Base-by-base conservation (phyloP, 1,140 invertebrate genomes). In the Zaprionus ornatus region DNA sequence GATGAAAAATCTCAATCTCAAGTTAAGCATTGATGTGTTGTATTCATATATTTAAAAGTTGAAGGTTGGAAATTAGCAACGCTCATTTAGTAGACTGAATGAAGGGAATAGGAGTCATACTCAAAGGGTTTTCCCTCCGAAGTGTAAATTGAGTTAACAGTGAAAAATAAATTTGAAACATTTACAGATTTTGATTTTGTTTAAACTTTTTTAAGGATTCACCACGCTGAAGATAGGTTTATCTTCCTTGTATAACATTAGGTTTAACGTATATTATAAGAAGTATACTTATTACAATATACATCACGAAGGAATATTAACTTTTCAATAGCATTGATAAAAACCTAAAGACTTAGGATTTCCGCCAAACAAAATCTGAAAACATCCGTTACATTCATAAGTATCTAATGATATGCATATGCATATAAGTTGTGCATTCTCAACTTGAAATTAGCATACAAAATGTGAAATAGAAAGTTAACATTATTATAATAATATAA, bases 401-500 rank as follows among this genome's bases (percentile, higher is more conserved):
- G 27, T 61, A 52, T 45, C 50, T 69, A 60, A 42, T 25, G 37
- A 52, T 23, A 37, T 67, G 32, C 40, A 29, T 57, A 48, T 57
- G 19, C 55, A 40, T 57, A 32, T 57, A 17, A 35, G 4, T 32
- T 57, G 55, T 57, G 52, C 25, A 55, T 48, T 59, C 35, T 48
- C 52, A 45, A 72, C 37, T 72, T 61, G 29, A 76, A 48, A 48
- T 71, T 75, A 71, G 63, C 76, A 70, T 74, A 77, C 75, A 78
- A 80, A 78, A 78, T 80, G 78, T 80, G 78, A 80, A 80, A 80
- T 80, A 80, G 75, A 80, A 80, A 80, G 78, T 80, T 80, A 80
- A 80, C 78, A 80, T 78, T 80, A 74, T 69, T 74, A 48, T 80
- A 80, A 80, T 75, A 80, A 75, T 80, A 74, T 69, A 74, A 48